These are phyloP conservation scores for Stegodyphus dumicola DNA, from an alignment of 1,140 invertebrate genomes.

Conservation along the genomic window DNA sequence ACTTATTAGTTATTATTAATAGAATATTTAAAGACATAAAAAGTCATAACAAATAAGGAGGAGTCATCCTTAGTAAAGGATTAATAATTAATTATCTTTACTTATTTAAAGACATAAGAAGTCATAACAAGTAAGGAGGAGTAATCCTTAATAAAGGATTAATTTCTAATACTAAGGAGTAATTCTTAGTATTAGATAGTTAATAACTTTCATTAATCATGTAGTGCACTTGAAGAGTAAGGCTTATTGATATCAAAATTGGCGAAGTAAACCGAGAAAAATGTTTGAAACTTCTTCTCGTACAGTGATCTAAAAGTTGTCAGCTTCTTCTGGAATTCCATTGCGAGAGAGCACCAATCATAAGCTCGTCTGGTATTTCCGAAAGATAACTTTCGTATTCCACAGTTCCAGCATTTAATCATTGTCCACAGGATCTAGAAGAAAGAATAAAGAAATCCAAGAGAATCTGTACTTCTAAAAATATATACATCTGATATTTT, in stretches of 20 bases:
- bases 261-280: neutral
- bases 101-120: no score
- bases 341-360: slow-evolving; percentile 1
- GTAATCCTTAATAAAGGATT: no score
- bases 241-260: neutral
- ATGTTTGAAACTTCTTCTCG: neutral
- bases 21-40: no score
- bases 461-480: neutral
- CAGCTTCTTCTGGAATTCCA: neutral
- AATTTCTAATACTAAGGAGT: no score
- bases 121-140: no score
- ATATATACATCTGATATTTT: neutral
- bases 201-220: no score
- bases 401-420: slow-evolving; percentile 20
- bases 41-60: no score
- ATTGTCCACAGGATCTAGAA: slow-evolving; percentile 14
- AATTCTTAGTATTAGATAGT: no score
- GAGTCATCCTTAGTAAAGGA: no score
- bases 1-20: no score
- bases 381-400: neutral
- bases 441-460: neutral
- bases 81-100: no score
- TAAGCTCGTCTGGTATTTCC: neutral
- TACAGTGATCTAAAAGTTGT: neutral
- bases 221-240: no score